phyloP scores from a whole-genome alignment of 2,797 vertebrate genomes.

The Sebastes iracundus region DNA sequence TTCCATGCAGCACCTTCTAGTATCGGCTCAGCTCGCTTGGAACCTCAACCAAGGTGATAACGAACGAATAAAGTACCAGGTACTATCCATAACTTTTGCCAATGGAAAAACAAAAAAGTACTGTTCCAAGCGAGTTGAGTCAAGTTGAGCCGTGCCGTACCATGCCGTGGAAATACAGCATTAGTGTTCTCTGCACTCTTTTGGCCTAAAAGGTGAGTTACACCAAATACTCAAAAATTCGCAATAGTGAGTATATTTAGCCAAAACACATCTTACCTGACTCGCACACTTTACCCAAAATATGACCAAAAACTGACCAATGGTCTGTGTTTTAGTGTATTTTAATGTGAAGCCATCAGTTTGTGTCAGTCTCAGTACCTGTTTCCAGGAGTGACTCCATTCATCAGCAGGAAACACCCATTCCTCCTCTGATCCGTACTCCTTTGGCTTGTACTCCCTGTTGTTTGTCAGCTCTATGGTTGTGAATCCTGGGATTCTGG shows the following conservation, averaged over 20 bases:
- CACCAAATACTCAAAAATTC: background rate
- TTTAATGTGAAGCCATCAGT: background rate
- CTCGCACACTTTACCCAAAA: background rate
- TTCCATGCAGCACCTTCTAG: no score
- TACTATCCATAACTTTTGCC: background rate
- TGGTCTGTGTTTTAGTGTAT: no score
- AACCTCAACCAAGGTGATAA: no score
- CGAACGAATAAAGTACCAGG: no score
- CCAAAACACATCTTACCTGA: background rate
- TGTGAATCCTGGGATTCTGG: conserved; percentile 19
- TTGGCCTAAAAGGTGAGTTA: background rate
- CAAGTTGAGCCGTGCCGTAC: background rate
- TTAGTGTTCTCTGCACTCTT: background rate
- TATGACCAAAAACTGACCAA: no score
- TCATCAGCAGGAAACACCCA: background rate
- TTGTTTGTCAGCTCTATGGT: conserved; percentile 18
- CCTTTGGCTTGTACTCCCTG: conserved; percentile 34
- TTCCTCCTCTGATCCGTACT: background rate
- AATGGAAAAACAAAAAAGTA: background rate
- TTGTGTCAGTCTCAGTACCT: conserved; percentile 43
- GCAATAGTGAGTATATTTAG: background rate
- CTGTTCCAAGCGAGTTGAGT: background rate
- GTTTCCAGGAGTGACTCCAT: conserved; percentile 73
- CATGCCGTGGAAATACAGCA: background rate
- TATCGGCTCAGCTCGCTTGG: no score